These are phyloP conservation scores for Drosophila eugracilis DNA, from an alignment of 1,140 invertebrate species.

Conservation along the genomic window DNA sequence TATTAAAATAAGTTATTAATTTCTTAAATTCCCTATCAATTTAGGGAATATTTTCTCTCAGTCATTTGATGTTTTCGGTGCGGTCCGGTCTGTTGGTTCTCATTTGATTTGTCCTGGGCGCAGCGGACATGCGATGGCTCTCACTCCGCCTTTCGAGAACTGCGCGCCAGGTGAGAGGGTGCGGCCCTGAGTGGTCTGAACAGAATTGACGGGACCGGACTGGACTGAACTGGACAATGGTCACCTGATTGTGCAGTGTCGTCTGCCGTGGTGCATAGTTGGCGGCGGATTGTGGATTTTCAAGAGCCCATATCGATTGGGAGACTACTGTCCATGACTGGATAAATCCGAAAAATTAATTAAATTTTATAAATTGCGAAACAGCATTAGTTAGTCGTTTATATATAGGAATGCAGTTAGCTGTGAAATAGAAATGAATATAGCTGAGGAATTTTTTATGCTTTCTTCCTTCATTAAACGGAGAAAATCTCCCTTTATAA, in stretches of 20 bases:
- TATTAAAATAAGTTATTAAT: too few relatives aligned
- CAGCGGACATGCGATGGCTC: constrained; percentile 46
- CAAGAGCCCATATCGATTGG: constrained; percentile 1
- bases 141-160: constrained; percentile 29
- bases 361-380: constrained; percentile 42
- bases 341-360: constrained; percentile 20
- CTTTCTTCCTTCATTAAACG: background rate
- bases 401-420: background rate
- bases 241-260: constrained; percentile 45
- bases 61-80: constrained; percentile 10
- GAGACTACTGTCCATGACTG: constrained; percentile 27
- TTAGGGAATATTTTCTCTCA: background rate
- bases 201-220: background rate
- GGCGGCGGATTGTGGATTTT: constrained; percentile 22
- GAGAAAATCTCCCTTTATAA: too few relatives aligned
- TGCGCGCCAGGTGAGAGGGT: constrained; percentile 29
- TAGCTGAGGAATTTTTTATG: background rate
- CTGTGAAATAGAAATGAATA: constrained; percentile 1
- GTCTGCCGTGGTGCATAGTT: constrained; percentile 33
- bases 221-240: constrained; percentile 37
- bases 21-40: too few relatives aligned
- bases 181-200: too few relatives aligned
- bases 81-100: constrained; percentile 46
- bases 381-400: constrained; percentile 6
- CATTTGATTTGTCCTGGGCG: constrained; percentile 60